These are phyloP conservation scores for Geococcyx californianus DNA, from an alignment of 2,113 vertebrate genomes.

Conservation along the genomic window DNA sequence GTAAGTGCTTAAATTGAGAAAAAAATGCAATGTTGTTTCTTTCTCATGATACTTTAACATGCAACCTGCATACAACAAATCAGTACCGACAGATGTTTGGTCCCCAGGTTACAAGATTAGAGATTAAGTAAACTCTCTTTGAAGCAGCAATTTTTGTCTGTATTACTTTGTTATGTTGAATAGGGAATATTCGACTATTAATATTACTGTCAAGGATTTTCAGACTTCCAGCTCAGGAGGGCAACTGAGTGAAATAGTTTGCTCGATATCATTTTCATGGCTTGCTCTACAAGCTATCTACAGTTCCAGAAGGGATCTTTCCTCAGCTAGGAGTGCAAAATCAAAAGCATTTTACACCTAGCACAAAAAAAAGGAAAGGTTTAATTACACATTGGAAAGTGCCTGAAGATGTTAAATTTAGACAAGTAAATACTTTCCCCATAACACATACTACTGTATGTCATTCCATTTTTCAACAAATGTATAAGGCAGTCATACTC, in stretches of 20 bases:
- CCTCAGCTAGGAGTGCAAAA: neutral
- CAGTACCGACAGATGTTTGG: slow-evolving; percentile 29
- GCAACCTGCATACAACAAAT: neutral
- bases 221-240: slow-evolving; percentile 2
- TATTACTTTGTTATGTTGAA: slow-evolving; percentile 6
- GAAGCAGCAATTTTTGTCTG: slow-evolving; percentile 8
- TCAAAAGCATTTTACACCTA: neutral
- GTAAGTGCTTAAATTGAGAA: neutral
- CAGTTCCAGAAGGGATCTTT: neutral
- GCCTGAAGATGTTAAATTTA: neutral
- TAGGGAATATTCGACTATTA: neutral
- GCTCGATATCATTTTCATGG: neutral
- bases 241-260: neutral
- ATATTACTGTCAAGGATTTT: slow-evolving; percentile 29
- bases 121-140: slow-evolving; percentile 25
- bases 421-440: neutral
- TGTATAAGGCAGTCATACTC: fast-evolving
- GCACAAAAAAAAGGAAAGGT: neutral
- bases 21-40: neutral
- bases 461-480: neutral
- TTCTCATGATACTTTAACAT: slow-evolving; percentile 13
- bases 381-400: neutral
- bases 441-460: neutral
- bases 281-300: neutral
- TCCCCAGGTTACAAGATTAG: slow-evolving; percentile 27